Base-by-base conservation (phyloP, 2,113 vertebrate genomes). In the Cyanoderma ruficeps region DNA sequence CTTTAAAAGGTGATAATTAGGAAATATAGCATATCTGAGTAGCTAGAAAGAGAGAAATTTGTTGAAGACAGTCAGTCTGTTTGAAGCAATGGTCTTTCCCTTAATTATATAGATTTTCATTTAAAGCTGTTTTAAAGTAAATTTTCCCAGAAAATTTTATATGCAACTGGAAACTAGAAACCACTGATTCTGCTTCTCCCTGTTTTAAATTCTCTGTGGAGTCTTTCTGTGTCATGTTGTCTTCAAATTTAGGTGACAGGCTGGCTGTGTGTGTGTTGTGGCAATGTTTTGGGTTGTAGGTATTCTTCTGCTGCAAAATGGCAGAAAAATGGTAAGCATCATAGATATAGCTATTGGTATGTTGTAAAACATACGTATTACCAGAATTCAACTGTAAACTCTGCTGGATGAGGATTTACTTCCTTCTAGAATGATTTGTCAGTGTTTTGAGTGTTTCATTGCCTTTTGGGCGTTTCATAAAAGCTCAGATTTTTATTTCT, bases 1-100 rank as follows among this genome's bases (percentile, higher is more conserved):
- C 98, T 99, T 99, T 99, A 99, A 99, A 99, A 99, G 99, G 99
- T 99, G 99, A 99, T 99, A 99, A 99, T 99, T 99, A 99, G 99
- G 99, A 99, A 99, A 99, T 99, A 98, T 98, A 98, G 98, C 98
- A 98, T 98, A 98, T 98, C 97, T 97, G 98, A 98, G 97, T 97
- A 98, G 98, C 97, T 98, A 98, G 98, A 97, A 98, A 98, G 97
- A 97, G 97, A 98, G 97, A 98, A 98, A 98, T 98, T 98, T 98
- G 97, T 98, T 98, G 98, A 98, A 98, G 97, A 97, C 97, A 98
- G 97, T 98, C 98, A 98, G 98, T 98, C 98, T 98, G 98, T 98
- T 98, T 98, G 97, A 98, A 97, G 97, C 97, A 98, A 95, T 98
- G 94, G 96, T 97, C 96, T 97, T 97, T 97, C 88, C 91, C 94